Evolutionary conservation across 2,113 vertebrate species (phyloP), one percentile per base, ranked within the genome.

Genomic region (Coreoperca whiteheadi): DNA sequence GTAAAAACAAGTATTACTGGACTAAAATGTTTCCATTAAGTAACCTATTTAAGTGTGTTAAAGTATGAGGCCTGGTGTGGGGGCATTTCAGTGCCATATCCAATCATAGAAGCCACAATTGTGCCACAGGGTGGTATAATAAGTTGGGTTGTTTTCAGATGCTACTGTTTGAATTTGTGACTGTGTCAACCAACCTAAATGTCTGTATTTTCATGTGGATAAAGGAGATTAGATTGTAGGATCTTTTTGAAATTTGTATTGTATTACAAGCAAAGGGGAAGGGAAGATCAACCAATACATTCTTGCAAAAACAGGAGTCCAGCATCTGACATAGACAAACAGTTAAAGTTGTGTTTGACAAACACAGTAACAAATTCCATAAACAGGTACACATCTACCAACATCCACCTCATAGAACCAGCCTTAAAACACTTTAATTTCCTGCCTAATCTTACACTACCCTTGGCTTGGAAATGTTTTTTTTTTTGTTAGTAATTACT

Each of bases 401-500:
- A 9, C 34, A 64, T 57, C 59, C 16, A 20, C 21, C 16, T 56
- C 48, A 71, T 21, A 68, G 39, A 56, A 16, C 37, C 4, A 8
- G 8, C 21, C 59, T 74, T 39, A 53, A 73, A 80, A 77, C 28
- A 46, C 18, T 65, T 74, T 67, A 14, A 65, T 56, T 57, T 41
- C 46, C 39, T 59, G 65, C 6, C 68, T 53, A 78, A 77, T 73
- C 73, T 39, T n/a, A 46, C 6, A 14, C 21, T 56, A 57, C 14
- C 14, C 50, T n/a, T 78, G 28, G 0, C 51, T 57, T 34, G n/a
- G 66, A 65, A 63, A 64, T 59, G 14, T 1, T 23, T 0, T 41
- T 46, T 30, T 39, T 80, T 71, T 74, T 53, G 18, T n/a, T 11
- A 30, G 43, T 28, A 77, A 81, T 77, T 77, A 64, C 41, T 53